Base-by-base conservation (phyloP, 2,888 invertebrate species). In the Thecocarcelia acutangulata region DNA sequence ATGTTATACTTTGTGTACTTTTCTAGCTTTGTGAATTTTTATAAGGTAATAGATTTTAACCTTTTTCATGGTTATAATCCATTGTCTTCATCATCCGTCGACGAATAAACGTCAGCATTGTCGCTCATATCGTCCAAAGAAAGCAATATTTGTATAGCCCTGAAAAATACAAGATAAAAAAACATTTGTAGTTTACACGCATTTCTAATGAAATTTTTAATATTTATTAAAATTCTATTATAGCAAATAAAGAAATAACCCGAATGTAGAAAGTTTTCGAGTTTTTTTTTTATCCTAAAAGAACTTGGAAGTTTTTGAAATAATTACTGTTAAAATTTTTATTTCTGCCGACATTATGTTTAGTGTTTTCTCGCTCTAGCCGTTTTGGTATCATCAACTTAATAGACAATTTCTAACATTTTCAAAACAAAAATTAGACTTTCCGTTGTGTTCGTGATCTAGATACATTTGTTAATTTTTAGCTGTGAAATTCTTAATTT, bases 131-230 rank as follows among this genome's bases (percentile, higher is more conserved):
- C 89, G 56, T 90, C 89, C 37, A 89, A 75, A 19, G 89, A 89
- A 12, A 90, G 86, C 12, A 90, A 81, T 46, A 87, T 80, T 70
- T 89, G 87, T 50, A 90, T 87, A 13, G 90, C 89, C 58, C 90
- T 90, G 52, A 44, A 66, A 73, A 63, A 21, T 17, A 58, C 15
- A 37, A 56, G 56, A 50, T 1, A 61, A 37, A 8, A 33, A 33
- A 33, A 8, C 28, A 37, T 21, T 52, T 69, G 19, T 69, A 74
- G 78, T 76, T 68, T 73, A 52, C 74, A 76, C 46, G 66, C 50
- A 72, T 73, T 78, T 72, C 28, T 33, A 77, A 50, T 33, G 12
- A 12, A 72, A 61, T 58, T 58, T 42, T 61, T 56, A 52, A 56
- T 44, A 37, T 33, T 24, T 66, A 70, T 46, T 54, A 54, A 48